These are phyloP conservation scores for Papilio dardanus DNA, from an alignment of 1,140 invertebrate species.

Conservation along the genomic window DNA sequence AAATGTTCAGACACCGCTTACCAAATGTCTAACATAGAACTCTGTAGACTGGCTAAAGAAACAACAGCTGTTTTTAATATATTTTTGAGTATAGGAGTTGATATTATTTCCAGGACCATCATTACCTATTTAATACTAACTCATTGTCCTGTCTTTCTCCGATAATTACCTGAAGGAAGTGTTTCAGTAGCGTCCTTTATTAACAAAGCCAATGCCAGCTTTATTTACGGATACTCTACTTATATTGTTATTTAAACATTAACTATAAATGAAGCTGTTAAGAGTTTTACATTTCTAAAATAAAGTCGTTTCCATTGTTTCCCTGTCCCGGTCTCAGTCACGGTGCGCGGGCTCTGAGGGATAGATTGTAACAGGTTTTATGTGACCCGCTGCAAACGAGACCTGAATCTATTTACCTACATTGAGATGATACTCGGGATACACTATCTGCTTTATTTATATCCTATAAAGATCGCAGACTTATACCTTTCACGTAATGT, in stretches of 20 bases:
- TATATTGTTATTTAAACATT: background rate
- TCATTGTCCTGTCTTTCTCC: too few species aligned
- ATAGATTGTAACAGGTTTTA: slow-evolving; percentile 21
- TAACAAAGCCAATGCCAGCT: too few species aligned
- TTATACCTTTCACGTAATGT: background rate
- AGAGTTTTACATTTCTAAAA: background rate
- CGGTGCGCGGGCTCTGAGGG: background rate
- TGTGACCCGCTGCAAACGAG: slow-evolving; percentile 17
- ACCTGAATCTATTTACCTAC: slow-evolving; percentile 5
- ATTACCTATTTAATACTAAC: too few species aligned
- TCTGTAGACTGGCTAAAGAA: background rate
- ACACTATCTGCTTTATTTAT: background rate
- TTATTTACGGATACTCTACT: too few species aligned
- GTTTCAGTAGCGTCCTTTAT: too few species aligned
- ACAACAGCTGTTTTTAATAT: background rate
- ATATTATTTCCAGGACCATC: too few species aligned
- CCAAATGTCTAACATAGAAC: background rate
- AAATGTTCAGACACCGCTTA: slow-evolving; percentile 13
- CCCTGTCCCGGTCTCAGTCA: background rate
- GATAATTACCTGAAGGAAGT: too few species aligned
- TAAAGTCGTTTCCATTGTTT: background rate
- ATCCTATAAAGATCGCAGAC: background rate
- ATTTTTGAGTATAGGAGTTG: too few species aligned
- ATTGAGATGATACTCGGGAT: background rate
- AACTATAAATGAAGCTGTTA: background rate